Evolutionary conservation across 2,113 vertebrate genomes (phyloP), one percentile per base, ranked within the genome.

Genomic region (Anseranas semipalmata): DNA sequence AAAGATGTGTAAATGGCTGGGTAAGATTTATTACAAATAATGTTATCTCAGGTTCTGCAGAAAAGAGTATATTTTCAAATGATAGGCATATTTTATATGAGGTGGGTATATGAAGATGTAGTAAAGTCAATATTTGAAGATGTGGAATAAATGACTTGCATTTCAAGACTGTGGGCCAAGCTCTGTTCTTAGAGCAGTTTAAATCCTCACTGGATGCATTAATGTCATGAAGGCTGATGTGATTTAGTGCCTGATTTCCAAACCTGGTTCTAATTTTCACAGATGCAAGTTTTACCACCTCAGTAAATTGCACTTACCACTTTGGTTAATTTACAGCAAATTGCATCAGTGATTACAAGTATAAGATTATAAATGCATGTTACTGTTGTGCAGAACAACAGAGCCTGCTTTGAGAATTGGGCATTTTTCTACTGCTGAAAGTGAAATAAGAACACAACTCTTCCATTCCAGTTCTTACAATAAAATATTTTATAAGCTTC

Each of bases 261-360:
- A 93, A 81, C 52, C 52, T 15, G 0, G 52, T 80, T 92, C 80
- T 76, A 87, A 30, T 84, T 96, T 86, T 81, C 60, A 71, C 76
- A 90, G 83, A 39, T 65, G 58, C 27, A 80, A 65, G 58, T 94
- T 96, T 93, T 94, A 75, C 66, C 65, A 73, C 76, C 53, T 68
- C 63, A 75, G 43, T 92, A 90, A 88, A 92, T 84, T 76, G 52
- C 65, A 18, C 55, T 63, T 70, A 41, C 20, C 32, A 6, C 73
- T 93, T 75, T 25, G 76, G 60, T 84, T 90, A 90, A 92, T 93
- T 96, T 85, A 72, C 79, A 90, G 76, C 72, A 84, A 88, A 65
- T 56, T 27, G 33, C 82, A 48, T 71, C 79, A n/a, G 55, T 78
- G 83, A 53, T 59, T 72, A 46, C 60, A 89, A 56, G 39, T 15